Percentiles rank a stretch among this genome's conserved stretches.
Evolutionary conservation across 2,797 vertebrate genomes (phyloP).

Genomic region (Heliangelus exortis): DNA sequence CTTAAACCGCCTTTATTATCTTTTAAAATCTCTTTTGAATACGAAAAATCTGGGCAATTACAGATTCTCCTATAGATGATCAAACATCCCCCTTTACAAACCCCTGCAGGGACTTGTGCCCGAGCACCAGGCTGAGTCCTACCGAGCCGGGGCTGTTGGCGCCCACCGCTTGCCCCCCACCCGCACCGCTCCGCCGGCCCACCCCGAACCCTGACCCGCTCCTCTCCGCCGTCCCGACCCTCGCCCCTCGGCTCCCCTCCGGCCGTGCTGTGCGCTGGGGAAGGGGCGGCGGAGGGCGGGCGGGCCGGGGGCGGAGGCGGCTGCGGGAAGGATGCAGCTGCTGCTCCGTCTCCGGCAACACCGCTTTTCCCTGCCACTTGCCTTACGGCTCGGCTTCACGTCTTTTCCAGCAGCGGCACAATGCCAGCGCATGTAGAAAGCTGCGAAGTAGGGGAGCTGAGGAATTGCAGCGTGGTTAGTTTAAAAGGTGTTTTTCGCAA

Average conservation of each 20-base stretch:
- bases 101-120: rapidly evolving
- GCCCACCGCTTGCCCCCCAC: no score
- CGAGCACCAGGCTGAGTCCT: rapidly evolving
- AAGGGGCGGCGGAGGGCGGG: no score
- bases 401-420: rapidly evolving
- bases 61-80: background rate
- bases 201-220: background rate
- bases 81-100: background rate
- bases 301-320: no score
- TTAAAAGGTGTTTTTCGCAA: background rate
- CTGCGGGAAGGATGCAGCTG: no score
- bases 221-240: background rate
- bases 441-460: rapidly evolving
- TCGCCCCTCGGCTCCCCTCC: background rate
- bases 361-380: no score
- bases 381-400: rapidly evolving
- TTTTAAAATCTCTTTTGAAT: background rate
- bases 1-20: background rate
- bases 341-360: rapidly evolving
- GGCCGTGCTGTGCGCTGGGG: background rate
- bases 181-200: background rate
- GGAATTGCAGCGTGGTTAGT: rapidly evolving
- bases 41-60: background rate
- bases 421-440: rapidly evolving
- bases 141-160: background rate